A percentile compares a stretch with the other conserved stretches of the same genome.
Conservation (phyloP, 1,140 invertebrate genomes). For the Scylla paramamosain region DNA sequence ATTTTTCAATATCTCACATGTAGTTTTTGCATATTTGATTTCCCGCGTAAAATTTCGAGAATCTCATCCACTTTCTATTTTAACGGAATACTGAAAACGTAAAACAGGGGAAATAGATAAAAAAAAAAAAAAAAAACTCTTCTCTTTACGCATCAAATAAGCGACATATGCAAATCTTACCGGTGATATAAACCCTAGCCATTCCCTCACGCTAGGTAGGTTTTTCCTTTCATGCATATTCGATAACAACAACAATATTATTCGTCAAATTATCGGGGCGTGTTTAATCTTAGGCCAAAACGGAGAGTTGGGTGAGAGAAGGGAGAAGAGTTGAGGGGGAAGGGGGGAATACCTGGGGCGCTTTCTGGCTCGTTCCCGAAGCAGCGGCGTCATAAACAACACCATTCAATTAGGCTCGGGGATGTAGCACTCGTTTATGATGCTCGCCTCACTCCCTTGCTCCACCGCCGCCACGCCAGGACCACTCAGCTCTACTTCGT, state of each 20-base stretch:
- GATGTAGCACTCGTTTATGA: conserved; percentile 22
- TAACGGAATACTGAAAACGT: not conserved
- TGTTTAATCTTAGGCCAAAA: not conserved
- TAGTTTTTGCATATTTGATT: not conserved
- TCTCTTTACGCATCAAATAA: no score
- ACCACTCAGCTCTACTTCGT: not conserved
- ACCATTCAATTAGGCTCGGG: not conserved
- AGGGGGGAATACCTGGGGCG: not conserved
- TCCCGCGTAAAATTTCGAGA: not conserved
- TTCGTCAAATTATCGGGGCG: conserved; percentile 4
- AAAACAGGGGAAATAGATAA: not conserved
- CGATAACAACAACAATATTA: not conserved
- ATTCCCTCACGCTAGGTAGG: no score
- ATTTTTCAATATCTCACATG: not conserved
- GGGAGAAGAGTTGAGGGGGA: not conserved
- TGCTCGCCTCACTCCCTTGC: conserved; percentile 17
- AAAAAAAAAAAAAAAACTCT: not conserved
- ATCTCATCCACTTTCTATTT: not conserved
- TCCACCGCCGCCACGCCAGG: not conserved
- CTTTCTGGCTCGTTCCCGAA: conserved; percentile 11
- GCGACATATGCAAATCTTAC: no score
- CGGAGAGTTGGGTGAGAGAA: not conserved
- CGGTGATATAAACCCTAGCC: no score
- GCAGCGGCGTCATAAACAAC: conserved; percentile 9
- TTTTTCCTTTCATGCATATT: no score